Base-by-base conservation (phyloP, 2,113 vertebrate species). In the Centrocercus urophasianus region DNA sequence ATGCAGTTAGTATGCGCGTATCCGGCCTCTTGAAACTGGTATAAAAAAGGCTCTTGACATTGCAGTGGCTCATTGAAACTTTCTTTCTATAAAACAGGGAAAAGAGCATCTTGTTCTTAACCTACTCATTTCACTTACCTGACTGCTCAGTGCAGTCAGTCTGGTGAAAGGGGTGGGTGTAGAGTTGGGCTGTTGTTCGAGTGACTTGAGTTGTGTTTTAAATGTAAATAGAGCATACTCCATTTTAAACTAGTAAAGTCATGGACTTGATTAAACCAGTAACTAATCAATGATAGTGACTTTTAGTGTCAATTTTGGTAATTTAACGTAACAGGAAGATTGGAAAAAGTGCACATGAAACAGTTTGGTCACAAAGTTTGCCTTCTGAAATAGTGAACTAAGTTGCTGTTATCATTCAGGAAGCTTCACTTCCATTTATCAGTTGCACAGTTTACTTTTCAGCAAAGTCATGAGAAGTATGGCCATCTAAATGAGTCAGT, bases 401-500 rank as follows among this genome's bases (percentile, higher is more conserved):
- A 4, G 12, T 11, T 81, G 50, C 4, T 8, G 17, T 38, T 47
- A 8, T 6, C 2, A 0, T 15, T 67, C 0, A 3, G 15, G 42
- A 40, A 3, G 1, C 8, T 22, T 18, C 0, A 2, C 2, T 28
- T n/a, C 12, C 5, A 0, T 0, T 0, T 8, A 13, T 22, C 3
- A 1, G 36, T 10, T 57, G 32, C 47, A 24, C 30, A 6, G 4
- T 22, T 45, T 14, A 30, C 1, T 9, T 42, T 9, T 52, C 25
- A 27, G 43, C 5, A 3, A 13, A 16, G n/a, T 13, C 11, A 8
- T 47, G 19, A 10, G 22, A 38, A 52, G 27, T 12, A 2, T 6
- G 25, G 36, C 40, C 2, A 0, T 11, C 48, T 27, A 11, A 30
- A 11, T 8, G 6, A 34, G 30, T 32, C 54, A 57, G 8, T 56